Evolutionary conservation across 1,140 invertebrate species (phyloP).

Genomic region (Ceratitis capitata): DNA sequence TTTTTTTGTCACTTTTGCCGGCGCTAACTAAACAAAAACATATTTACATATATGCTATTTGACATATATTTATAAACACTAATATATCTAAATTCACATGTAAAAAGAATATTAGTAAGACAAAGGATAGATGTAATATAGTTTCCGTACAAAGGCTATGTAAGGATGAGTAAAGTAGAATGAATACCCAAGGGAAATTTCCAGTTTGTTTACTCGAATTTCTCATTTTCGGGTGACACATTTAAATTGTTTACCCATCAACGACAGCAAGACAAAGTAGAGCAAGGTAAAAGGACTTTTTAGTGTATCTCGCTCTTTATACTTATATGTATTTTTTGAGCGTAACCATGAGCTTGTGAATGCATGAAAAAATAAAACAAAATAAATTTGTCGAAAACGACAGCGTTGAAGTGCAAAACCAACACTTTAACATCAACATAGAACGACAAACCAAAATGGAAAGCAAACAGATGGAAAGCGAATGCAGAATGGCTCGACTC

Average conservation of each 20-base stretch:
- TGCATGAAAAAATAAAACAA: not conserved
- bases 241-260: constrained; percentile 9
- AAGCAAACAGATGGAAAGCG: not conserved
- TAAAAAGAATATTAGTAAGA: not conserved
- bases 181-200: constrained; percentile 27
- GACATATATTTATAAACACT: not conserved
- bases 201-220: constrained; percentile 25
- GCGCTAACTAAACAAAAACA: no score
- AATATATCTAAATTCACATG: not conserved
- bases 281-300: not conserved
- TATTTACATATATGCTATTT: no score
- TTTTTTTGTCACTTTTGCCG: no score
- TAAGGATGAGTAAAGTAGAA: not conserved
- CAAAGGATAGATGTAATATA: not conserved
- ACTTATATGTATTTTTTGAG: not conserved
- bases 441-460: not conserved
- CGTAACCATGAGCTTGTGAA: not conserved
- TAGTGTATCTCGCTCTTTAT: no score
- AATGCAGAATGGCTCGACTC: not conserved
- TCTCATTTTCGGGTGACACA: constrained; percentile 13
- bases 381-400: not conserved
- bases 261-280: not conserved
- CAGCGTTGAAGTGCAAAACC: not conserved
- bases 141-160: not conserved
- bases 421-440: not conserved